Base-by-base conservation (phyloP, 1,140 invertebrate genomes). In the Drosophila ficusphila region DNA sequence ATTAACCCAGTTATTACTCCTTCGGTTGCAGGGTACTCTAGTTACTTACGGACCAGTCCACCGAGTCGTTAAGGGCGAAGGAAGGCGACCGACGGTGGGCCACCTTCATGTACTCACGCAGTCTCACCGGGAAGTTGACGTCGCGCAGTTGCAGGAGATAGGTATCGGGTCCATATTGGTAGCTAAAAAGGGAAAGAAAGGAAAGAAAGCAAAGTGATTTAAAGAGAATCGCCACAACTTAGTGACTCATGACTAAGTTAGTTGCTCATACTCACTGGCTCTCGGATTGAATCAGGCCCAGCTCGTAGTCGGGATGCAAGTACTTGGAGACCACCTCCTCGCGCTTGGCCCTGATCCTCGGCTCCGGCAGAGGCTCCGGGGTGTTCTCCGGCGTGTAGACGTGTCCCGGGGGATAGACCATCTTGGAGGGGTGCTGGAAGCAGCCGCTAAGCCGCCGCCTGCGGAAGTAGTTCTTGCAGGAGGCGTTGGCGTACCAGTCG, bases 161-260 rank as follows among this genome's bases (percentile, higher is more conserved):
- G 0, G 98, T 99, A 90, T 99, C 98, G 0, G 98, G 98, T 0
- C 98, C 98, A 92, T 97, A 96, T 92, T 98, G 97, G 92, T 98
- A 98, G 85, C 96, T 97, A 23, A 8, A 27, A 97, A 85, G 0
- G n/a, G n/a, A n/a, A n/a, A n/a, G n/a, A n/a, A n/a, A n/a, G n/a
- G n/a, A n/a, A n/a, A n/a, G n/a, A n/a, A n/a, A n/a, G n/a, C n/a
- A 18, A 8, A 29, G 0, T 3, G 8, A 29, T 29, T 11, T 29
- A 9, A 9, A 29, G 27, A 2, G 12, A 6, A 34, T 5, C 5
- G 4, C 2, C 7, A 34, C 4, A 12, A 14, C 16, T 3, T 9
- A 8, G 16, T 9, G 12, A 4, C 0, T 18, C 4, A 8, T 18
- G n/a, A n/a, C n/a, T n/a, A n/a, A n/a, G n/a, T n/a, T n/a, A n/a